Base-by-base conservation (phyloP, 1,140 invertebrate species). In the Antheraea pernyi region DNA sequence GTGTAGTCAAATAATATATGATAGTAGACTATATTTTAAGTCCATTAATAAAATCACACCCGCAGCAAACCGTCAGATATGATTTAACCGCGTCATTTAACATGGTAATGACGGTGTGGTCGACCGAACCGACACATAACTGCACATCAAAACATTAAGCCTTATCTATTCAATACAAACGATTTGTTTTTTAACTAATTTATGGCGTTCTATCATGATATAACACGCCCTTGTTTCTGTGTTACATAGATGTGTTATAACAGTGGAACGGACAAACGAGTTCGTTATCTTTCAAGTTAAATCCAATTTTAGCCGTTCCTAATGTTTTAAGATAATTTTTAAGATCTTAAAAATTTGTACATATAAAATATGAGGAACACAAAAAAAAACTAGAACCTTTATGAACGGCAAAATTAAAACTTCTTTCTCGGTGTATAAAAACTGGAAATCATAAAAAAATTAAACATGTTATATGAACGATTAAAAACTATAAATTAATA, bases 121-220 rank as follows among this genome's bases (percentile, higher is more conserved):
- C 46, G 16, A 53, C 46, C 46, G 46, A 53, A 16, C 46, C 46
- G 46, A 11, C 46, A 13, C 46, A 53, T 53, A 53, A 53, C 46
- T 53, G 46, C 46, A 53, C 46, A 53, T 53, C 46, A 53, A 53
- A 53, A 53, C 46, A 53, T 53, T 53, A 53, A 53, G 46, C 46
- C 46, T 53, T 53, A 53, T 53, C 46, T 53, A 53, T 53, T 53
- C 46, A 53, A 53, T 53, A 53, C 46, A n/a, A 42, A 53, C 13
- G 46, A 53, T 53, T 53, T 53, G 46, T 53, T 53, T 53, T 53
- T 53, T 53, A 53, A 53, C 46, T 53, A 53, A 53, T 53, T 53
- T 53, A 53, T 53, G 46, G 46, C 16, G 46, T 53, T 53, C 13
- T 53, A 53, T 53, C 46, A 53, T 53, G 46, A 53, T 53, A 53